A percentile compares a stretch with the other conserved stretches of the same genome.
phyloP scores from a whole-genome alignment of 2,113 vertebrate genomes.

The Bothrops jararaca region DNA sequence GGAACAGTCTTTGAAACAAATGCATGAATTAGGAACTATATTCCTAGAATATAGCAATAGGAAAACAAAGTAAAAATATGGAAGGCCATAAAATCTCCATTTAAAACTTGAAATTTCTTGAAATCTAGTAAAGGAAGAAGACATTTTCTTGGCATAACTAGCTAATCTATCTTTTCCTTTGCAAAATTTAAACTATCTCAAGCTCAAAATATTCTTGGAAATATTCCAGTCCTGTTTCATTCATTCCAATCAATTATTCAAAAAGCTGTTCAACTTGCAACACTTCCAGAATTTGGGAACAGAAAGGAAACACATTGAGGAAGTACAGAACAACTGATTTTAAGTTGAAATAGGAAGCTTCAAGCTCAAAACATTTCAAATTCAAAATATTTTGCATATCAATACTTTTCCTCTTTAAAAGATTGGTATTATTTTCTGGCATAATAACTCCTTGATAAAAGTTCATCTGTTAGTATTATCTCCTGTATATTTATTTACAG shows the following conservation, averaged over 20 bases:
- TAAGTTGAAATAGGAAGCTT: neutral
- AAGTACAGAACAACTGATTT: neutral
- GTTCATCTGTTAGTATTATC: neutral
- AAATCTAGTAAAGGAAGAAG: neutral
- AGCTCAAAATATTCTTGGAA: neutral
- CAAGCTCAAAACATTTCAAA: neutral
- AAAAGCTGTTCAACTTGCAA: neutral
- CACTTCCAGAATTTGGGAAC: neutral
- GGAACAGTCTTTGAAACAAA: slow-evolving; percentile 26
- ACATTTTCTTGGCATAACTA: neutral
- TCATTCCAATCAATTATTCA: neutral
- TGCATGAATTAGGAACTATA: slow-evolving; percentile 20
- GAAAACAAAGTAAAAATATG: neutral
- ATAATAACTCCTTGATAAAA: neutral
- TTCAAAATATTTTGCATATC: neutral
- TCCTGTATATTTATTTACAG: neutral
- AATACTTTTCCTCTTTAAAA: neutral
- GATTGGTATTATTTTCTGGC: neutral
- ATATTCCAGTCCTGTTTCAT: neutral
- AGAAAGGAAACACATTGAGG: neutral
- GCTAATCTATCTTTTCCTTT: neutral
- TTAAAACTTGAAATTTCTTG: neutral
- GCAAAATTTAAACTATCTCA: neutral
- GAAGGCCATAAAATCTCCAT: neutral
- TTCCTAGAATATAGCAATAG: slow-evolving; percentile 34